Conservation (phyloP, 2,888 invertebrate species). For the Tenthredo mesomela region DNA sequence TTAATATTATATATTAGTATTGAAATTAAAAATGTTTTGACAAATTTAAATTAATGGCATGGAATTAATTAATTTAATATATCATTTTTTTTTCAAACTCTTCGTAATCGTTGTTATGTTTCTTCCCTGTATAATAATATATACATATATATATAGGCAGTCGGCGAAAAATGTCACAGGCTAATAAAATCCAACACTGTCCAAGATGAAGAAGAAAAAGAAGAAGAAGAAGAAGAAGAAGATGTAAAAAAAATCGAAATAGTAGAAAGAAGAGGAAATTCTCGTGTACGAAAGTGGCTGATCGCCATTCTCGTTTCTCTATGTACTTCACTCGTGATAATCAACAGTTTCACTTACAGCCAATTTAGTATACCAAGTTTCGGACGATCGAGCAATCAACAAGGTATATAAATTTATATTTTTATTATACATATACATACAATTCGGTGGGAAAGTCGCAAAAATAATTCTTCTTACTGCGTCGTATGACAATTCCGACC, state of each 20-base stretch:
- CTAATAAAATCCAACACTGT: background rate
- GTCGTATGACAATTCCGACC: too few species aligned
- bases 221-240: background rate
- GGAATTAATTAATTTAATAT: background rate
- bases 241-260: too few species aligned
- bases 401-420: background rate
- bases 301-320: constrained; percentile 68
- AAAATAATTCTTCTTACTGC: too few species aligned
- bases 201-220: background rate
- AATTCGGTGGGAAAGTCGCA: too few species aligned
- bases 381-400: constrained; percentile 40
- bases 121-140: too few species aligned
- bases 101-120: too few species aligned
- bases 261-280: constrained; percentile 54
- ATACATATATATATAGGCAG: too few species aligned
- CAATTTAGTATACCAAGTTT: constrained; percentile 63
- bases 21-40: too few species aligned
- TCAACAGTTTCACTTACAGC: constrained; percentile 70
- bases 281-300: constrained; percentile 69
- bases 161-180: background rate
- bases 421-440: too few species aligned
- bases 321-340: constrained; percentile 67
- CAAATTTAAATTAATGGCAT: too few species aligned
- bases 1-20: too few species aligned
- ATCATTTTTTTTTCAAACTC: background rate